A percentile compares a stretch with the other conserved stretches of the same genome.
phyloP scores from a whole-genome alignment of 2,888 invertebrate species.

The Ptychoptera albimana region DNA sequence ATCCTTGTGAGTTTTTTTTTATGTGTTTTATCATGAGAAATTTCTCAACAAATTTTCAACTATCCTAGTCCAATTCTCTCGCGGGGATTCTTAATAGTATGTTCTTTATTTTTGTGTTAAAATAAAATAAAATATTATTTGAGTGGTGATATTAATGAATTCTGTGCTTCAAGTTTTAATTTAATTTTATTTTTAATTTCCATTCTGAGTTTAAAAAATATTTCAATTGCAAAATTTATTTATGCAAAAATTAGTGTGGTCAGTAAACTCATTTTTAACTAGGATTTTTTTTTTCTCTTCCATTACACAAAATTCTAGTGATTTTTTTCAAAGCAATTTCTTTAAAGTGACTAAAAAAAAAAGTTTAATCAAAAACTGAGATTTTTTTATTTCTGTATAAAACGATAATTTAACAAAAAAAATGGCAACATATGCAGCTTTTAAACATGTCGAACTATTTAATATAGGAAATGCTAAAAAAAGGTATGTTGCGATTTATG shows the following conservation, averaged over 20 bases:
- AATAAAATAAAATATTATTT: not conserved
- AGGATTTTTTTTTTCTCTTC: no score
- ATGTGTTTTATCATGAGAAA: constrained; percentile 10
- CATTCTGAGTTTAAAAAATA: no score
- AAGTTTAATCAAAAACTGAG: not conserved
- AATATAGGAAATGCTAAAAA: constrained; percentile 88
- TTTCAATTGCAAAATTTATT: no score
- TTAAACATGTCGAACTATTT: constrained; percentile 87
- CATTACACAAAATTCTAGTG: no score
- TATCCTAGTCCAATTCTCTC: constrained; percentile 27
- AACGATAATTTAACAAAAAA: constrained; percentile 12
- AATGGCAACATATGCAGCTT: constrained; percentile 86
- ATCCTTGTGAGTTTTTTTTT: constrained; percentile 10
- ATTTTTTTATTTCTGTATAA: constrained; percentile 2
- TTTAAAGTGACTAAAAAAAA: not conserved
- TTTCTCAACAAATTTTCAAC: constrained; percentile 24
- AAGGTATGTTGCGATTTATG: constrained; percentile 42
- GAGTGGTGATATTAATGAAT: not conserved
- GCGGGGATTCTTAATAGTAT: constrained; percentile 12
- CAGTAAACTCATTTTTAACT: no score
- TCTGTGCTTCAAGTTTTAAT: no score
- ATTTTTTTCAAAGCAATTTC: not conserved
- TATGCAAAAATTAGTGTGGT: no score
- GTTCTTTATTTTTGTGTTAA: no score
- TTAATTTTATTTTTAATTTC: no score